Evolutionary conservation across 2,113 vertebrate genomes (phyloP).

Genomic region (Drymodes brunneopygia): DNA sequence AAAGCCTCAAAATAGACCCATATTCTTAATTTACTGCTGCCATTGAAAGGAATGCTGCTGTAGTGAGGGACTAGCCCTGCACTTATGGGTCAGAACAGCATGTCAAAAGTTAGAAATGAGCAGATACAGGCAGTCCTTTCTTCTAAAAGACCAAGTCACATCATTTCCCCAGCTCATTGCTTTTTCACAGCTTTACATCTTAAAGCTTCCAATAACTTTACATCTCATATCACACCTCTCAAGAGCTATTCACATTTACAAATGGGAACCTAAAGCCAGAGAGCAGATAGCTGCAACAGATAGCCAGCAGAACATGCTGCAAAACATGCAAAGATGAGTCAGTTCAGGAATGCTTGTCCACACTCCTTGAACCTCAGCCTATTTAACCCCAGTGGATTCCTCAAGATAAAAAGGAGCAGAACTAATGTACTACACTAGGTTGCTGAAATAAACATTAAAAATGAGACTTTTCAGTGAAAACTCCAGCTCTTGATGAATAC

Average conservation of each 20-base stretch:
- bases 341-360: neutral
- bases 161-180: neutral
- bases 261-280: neutral
- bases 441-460: neutral
- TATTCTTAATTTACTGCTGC: neutral
- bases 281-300: neutral
- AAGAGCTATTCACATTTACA: neutral
- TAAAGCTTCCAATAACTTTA: neutral
- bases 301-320: neutral
- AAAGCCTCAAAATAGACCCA: neutral
- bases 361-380: neutral
- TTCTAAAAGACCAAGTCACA: neutral
- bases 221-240: neutral
- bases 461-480: neutral
- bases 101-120: neutral
- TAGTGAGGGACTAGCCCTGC: neutral
- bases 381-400: neutral
- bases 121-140: neutral
- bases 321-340: neutral
- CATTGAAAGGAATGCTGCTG: neutral
- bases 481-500: neutral
- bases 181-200: neutral
- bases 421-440: neutral
- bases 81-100: neutral
- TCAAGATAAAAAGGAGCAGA: neutral